Evolutionary conservation across 2,797 vertebrate species (phyloP).

Genomic region (Gallinago nigripennis): DNA sequence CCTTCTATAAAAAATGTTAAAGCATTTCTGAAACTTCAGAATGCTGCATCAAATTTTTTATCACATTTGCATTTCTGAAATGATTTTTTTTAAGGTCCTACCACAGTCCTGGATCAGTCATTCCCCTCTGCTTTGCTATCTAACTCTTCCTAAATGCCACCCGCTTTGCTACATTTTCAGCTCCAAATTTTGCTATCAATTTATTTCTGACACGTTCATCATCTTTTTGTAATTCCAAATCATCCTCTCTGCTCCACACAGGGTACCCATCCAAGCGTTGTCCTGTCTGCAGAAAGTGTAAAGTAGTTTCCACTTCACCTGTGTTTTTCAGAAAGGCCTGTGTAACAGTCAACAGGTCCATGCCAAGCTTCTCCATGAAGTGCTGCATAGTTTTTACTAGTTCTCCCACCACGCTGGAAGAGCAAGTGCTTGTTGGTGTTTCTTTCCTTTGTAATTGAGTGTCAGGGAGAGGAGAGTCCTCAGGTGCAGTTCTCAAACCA

Average conservation of each 20-base stretch:
- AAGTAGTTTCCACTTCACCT: constrained; percentile 82
- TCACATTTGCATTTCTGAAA: neutral
- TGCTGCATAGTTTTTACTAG: constrained; percentile 73
- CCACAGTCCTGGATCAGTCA: neutral
- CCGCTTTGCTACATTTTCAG: constrained; percentile 76
- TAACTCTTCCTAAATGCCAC: constrained; percentile 76
- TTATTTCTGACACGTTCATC: constrained; percentile 49
- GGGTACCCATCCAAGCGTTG: constrained; percentile 74
- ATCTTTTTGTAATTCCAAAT: constrained; percentile 74
- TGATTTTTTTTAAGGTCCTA: neutral
- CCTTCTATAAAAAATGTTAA: neutral
- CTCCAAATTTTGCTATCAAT: constrained; percentile 76
- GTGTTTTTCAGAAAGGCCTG: constrained; percentile 89
- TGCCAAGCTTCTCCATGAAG: constrained; percentile 82
- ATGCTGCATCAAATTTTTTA: neutral
- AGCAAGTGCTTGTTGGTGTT: constrained; percentile 4
- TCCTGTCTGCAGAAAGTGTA: constrained; percentile 73
- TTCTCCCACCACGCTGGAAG: constrained; percentile 45
- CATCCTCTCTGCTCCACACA: constrained; percentile 78
- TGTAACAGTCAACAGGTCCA: constrained; percentile 83
- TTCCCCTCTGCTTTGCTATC: neutral
- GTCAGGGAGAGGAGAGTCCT: constrained; percentile 2
- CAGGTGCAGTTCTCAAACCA: neutral
- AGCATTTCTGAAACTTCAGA: neutral
- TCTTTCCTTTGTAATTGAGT: constrained; percentile 36